Conservation (phyloP, 1,140 invertebrate species). For the Eurosta solidaginis region DNA sequence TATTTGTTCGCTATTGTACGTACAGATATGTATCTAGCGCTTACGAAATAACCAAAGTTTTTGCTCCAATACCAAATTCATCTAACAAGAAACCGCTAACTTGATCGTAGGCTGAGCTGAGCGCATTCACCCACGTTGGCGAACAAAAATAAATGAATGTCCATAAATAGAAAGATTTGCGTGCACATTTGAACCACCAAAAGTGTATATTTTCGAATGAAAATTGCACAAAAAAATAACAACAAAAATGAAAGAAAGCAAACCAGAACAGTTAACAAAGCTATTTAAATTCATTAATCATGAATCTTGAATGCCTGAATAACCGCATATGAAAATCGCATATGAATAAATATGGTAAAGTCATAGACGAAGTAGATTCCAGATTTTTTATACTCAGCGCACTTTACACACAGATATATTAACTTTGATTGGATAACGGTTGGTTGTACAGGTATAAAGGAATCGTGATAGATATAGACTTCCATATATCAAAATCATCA, state of each 20-base stretch:
- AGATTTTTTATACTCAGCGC: no score
- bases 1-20: no score
- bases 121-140: neutral
- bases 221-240: neutral
- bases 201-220: neutral
- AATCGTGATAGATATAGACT: no score
- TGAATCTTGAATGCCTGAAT: neutral
- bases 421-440: no score
- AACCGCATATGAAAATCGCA: neutral
- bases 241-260: neutral
- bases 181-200: neutral
- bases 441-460: no score
- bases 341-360: no score
- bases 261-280: slow-evolving; percentile 25
- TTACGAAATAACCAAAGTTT: slow-evolving; percentile 17
- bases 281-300: slow-evolving; percentile 17
- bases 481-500: no score
- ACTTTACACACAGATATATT: no score
- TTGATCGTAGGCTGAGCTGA: no score
- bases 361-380: no score
- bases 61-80: slow-evolving; percentile 1
- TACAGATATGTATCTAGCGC: neutral
- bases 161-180: slow-evolving; percentile 12
- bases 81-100: neutral
- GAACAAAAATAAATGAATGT: neutral